Conservation (phyloP, 1,140 invertebrate species). For the Heliconius hewitsoni region DNA sequence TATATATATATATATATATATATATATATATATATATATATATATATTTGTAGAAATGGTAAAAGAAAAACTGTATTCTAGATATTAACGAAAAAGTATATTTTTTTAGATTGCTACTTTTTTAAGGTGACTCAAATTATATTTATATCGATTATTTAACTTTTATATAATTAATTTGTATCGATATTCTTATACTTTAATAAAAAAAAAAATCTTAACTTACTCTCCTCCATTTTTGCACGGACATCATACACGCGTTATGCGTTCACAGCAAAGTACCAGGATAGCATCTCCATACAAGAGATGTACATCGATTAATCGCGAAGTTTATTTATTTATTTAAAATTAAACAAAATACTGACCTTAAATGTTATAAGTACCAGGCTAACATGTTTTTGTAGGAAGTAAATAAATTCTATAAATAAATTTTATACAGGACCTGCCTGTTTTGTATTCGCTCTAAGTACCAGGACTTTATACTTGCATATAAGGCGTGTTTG, state of each 20-base stretch:
- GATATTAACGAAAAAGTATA: too few relatives aligned
- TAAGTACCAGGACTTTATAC: neutral
- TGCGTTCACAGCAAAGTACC: constrained; percentile 38
- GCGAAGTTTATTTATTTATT: too few relatives aligned
- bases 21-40: too few relatives aligned
- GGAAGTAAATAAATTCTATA: neutral
- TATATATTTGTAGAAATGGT: too few relatives aligned
- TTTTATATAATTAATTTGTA: too few relatives aligned
- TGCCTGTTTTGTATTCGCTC: neutral
- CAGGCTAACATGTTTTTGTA: neutral
- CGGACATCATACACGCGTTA: neutral
- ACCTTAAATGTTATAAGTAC: constrained; percentile 12
- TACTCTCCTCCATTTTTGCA: neutral
- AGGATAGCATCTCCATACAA: constrained; percentile 43
- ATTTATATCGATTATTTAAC: too few relatives aligned
- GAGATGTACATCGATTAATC: constrained; percentile 30
- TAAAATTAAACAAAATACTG: neutral
- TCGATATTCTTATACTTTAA: too few relatives aligned
- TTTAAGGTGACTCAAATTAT: too few relatives aligned
- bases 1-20: too few relatives aligned
- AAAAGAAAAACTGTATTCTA: too few relatives aligned
- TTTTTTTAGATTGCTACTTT: too few relatives aligned
- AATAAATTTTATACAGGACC: neutral
- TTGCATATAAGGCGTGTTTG: neutral
- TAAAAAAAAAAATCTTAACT: too few relatives aligned